Conservation (phyloP, 2,113 vertebrate genomes). For the Balaeniceps rex region DNA sequence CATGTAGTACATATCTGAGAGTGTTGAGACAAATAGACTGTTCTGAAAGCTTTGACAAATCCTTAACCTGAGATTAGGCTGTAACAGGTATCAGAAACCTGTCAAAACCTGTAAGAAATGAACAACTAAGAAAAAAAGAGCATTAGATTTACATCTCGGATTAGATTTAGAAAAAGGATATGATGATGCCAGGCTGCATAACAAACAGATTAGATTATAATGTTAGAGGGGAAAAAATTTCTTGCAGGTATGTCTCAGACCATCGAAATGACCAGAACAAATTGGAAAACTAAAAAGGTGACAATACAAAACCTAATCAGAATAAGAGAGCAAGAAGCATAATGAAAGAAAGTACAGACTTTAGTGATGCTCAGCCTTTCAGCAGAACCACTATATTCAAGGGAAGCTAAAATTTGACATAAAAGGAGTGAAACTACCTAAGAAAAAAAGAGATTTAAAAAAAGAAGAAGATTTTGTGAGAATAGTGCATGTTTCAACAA, state of each 20-base stretch:
- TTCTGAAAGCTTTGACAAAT: background rate
- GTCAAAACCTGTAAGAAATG: background rate
- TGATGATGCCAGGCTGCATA: background rate
- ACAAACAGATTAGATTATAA: background rate
- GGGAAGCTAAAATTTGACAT: background rate
- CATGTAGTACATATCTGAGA: background rate
- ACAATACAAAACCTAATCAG: background rate
- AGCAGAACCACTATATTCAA: background rate
- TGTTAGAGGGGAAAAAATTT: background rate
- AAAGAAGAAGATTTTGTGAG: background rate
- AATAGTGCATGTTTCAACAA: background rate
- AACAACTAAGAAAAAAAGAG: background rate
- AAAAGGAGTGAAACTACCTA: background rate
- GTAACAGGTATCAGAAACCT: background rate
- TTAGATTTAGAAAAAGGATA: background rate
- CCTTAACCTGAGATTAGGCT: background rate
- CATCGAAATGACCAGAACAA: background rate
- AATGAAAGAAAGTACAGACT: background rate
- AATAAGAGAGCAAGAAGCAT: background rate
- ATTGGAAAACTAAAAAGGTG: background rate
- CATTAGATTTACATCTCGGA: background rate
- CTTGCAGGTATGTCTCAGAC: background rate
- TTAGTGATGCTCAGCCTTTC: background rate
- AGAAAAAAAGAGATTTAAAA: background rate
- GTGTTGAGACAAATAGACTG: background rate